phyloP scores from a whole-genome alignment of 2,888 invertebrate species.

The Pyralis farinalis region DNA sequence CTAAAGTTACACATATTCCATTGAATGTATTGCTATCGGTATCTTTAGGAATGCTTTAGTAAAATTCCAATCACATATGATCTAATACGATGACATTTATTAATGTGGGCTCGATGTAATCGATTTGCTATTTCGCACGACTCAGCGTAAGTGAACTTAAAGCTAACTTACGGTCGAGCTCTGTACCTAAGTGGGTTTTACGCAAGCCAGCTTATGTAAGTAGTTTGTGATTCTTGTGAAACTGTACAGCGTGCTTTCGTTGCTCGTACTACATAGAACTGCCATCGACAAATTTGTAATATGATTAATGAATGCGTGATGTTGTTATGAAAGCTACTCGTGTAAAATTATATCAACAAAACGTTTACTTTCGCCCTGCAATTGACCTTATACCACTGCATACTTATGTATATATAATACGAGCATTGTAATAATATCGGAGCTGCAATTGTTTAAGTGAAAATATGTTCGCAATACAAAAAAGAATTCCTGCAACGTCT shows the following conservation, averaged over 20 bases:
- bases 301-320: conserved; percentile 45
- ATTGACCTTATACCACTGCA: too few relatives aligned
- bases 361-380: too few relatives aligned
- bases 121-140: conserved; percentile 54
- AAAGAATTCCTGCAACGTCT: neutral
- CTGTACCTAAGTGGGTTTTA: conserved; percentile 63
- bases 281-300: conserved; percentile 49
- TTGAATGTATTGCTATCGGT: too few relatives aligned
- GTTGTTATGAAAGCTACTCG: conserved; percentile 27
- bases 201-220: conserved; percentile 73
- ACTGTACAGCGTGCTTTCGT: conserved; percentile 56
- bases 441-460: too few relatives aligned
- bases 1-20: too few relatives aligned
- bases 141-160: conserved; percentile 59
- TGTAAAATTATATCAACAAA: neutral
- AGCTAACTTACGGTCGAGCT: conserved; percentile 53
- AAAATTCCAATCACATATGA: too few relatives aligned
- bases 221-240: conserved; percentile 68
- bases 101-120: conserved; percentile 31
- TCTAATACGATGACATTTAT: conserved; percentile 33
- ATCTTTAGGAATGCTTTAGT: too few relatives aligned
- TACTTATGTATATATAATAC: too few relatives aligned
- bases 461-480: too few relatives aligned
- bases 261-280: conserved; percentile 42
- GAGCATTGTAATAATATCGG: too few relatives aligned